These are phyloP conservation scores for Pseudopodoces humilis DNA, from an alignment of 2,113 vertebrate species.

Conservation along the genomic window DNA sequence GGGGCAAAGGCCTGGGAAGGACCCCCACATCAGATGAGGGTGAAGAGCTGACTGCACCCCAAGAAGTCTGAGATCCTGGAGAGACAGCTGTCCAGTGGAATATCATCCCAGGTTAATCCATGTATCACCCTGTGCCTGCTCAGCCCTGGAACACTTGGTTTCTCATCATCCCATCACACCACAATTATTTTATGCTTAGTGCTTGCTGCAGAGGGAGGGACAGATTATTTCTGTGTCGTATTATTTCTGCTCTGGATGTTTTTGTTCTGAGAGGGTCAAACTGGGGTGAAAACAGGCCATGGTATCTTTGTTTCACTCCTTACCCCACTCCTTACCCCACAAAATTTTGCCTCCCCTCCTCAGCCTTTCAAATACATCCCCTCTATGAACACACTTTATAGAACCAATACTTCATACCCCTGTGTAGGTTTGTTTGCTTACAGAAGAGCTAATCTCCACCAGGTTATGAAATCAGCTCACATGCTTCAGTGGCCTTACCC, in stretches of 20 bases:
- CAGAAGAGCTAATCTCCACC: neutral
- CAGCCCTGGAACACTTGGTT: neutral
- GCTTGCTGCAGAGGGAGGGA: neutral
- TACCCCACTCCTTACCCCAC: neutral
- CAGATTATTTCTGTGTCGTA: neutral
- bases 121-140: neutral
- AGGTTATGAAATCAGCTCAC: conserved; percentile 56
- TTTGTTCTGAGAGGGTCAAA: neutral
- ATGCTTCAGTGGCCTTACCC: conserved; percentile 8
- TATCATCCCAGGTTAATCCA: neutral
- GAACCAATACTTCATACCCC: neutral
- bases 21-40: fast-evolving
- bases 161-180: neutral
- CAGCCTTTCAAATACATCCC: neutral
- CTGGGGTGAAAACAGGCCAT: neutral
- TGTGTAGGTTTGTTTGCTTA: neutral
- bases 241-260: neutral
- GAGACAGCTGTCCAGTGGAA: neutral
- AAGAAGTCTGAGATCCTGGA: neutral
- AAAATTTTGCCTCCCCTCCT: neutral
- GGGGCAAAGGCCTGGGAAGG: neutral
- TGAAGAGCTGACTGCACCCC: neutral
- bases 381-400: neutral
- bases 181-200: neutral
- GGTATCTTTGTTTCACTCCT: neutral